Evolutionary conservation across 2,797 vertebrate species (phyloP), one percentile per base, ranked within the genome.

Genomic region (Cyclopterus lumpus): DNA sequence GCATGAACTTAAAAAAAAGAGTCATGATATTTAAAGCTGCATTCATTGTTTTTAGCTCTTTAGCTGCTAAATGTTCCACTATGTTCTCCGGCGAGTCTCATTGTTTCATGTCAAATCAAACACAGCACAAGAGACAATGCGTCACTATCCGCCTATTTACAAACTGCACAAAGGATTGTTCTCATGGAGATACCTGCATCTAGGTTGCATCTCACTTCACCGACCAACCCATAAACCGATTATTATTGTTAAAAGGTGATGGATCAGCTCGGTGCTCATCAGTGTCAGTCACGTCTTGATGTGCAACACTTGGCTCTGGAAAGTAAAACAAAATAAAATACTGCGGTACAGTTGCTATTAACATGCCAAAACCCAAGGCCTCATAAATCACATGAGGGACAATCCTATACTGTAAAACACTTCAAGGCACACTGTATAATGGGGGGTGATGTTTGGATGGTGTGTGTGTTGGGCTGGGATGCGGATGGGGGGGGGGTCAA

Each of bases 321-420:
- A 5, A 5, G 8, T 20, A 8, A n/a, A n/a, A 9, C 9, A n/a
- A 48, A n/a, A n/a, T 48, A 66, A 28, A 63, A 9, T n/a, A 32
- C 20, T 24, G 53, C 65, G 69, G 32, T 67, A 32, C 1, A 1
- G 16, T 26, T 72, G 67, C 28, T 49, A 16, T 67, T 48, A 70
- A n/a, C 12, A 61, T 34, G 55, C 66, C 67, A 48, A 79, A 77
- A 48, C 32, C 76, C 49, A 30, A 66, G 62, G 69, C 72, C 67
- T 77, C 65, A 73, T 89, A 74, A 88, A 87, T 86, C 66, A 86
- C 75, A 69, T n/a, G 7, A 44, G 61, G 58, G 63, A 74, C 55
- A 60, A 77, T 74, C 66, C 77, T 55, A 79, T 62, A 75, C 69
- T 64, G 75, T 83, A 75, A 83, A 82, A 79, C 77, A 63, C 85